Base-by-base conservation (phyloP, 2,797 vertebrate genomes). In the Pteronotus mesoamericanus region DNA sequence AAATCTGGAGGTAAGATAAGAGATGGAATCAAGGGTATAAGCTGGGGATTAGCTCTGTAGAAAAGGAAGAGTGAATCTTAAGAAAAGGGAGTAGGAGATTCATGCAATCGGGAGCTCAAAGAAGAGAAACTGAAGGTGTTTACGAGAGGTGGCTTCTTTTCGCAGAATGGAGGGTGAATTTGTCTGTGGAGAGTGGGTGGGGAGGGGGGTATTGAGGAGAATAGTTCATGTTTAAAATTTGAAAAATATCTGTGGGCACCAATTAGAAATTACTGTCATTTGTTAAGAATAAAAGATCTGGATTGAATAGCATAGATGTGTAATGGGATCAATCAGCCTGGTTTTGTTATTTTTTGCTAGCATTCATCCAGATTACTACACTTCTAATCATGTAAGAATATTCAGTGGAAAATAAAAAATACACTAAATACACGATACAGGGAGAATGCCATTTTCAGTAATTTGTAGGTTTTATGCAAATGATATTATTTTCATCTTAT, bases 381-480 rank as follows among this genome's bases (percentile, higher is more conserved):
- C 10, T 68, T 26, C 55, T 94, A 82, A 71, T 91, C 18, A 82
- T 77, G 55, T 48, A 71, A 68, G 18, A 94, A 32, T 88, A 88
- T 78, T 91, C 59, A 94, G 2, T 59, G 83, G 64, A 32, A 90
- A 84, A 74, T 15, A 83, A 71, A 94, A 93, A 61, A 37, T 75
- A 61, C 12, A 32, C 18, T 37, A 22, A 79, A 51, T 69, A 5
- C 57, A 32, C 69, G 29, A 94, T 91, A 85, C 11, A 90, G 88
- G 39, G 22, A 85, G 4, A 9, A 51, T 88, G 19, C 7, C 39
- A 64, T 88, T 66, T 93, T 77, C 10, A 84, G 48, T 72, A 94
- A 91, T 94, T 64, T 93, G 44, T 53, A 94, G 57, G 46, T 69
- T 84, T 92, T 89, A 71, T 84, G 57, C 11, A 94, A 86, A 72